These are phyloP conservation scores for Botia almorhae DNA, from an alignment of 2,797 vertebrate species.

Conservation along the genomic window DNA sequence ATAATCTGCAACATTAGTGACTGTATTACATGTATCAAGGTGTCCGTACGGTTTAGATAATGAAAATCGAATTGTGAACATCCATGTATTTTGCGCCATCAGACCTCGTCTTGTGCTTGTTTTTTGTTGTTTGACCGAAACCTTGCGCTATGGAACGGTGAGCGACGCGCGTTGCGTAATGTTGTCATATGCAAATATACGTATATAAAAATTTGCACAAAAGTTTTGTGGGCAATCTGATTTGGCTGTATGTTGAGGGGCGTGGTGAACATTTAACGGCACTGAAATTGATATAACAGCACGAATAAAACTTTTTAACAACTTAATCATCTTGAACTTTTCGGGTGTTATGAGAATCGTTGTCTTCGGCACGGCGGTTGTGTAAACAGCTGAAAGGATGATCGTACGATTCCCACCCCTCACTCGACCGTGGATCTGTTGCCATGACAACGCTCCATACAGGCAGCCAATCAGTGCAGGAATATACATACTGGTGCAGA, in stretches of 20 bases:
- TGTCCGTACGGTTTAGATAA: slow-evolving; percentile 11
- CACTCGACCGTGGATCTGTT: slow-evolving; percentile 32
- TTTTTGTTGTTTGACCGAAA: slow-evolving; percentile 3
- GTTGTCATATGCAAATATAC: background rate
- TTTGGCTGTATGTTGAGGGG: too few relatives aligned
- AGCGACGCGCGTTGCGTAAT: background rate
- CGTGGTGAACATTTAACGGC: too few relatives aligned
- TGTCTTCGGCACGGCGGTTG: slow-evolving; percentile 20
- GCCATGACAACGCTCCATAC: slow-evolving; percentile 58
- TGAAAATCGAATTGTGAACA: slow-evolving; percentile 19
- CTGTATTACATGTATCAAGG: slow-evolving; percentile 42
- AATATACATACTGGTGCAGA: slow-evolving; percentile 90
- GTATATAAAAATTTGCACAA: slow-evolving; percentile 21
- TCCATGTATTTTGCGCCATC: background rate
- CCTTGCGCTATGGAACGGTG: background rate
- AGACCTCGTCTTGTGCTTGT: slow-evolving; percentile 42
- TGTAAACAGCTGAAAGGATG: slow-evolving; percentile 37
- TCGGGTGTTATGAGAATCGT: slow-evolving; percentile 20
- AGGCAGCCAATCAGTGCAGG: slow-evolving; percentile 81
- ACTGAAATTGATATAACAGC: too few relatives aligned
- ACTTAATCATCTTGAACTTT: background rate
- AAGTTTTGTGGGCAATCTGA: background rate
- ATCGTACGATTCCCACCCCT: background rate
- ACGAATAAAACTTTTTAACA: too few relatives aligned
- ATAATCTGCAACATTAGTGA: slow-evolving; percentile 37